phyloP scores from a whole-genome alignment of 2,113 vertebrate genomes.

The Pitta sordida region DNA sequence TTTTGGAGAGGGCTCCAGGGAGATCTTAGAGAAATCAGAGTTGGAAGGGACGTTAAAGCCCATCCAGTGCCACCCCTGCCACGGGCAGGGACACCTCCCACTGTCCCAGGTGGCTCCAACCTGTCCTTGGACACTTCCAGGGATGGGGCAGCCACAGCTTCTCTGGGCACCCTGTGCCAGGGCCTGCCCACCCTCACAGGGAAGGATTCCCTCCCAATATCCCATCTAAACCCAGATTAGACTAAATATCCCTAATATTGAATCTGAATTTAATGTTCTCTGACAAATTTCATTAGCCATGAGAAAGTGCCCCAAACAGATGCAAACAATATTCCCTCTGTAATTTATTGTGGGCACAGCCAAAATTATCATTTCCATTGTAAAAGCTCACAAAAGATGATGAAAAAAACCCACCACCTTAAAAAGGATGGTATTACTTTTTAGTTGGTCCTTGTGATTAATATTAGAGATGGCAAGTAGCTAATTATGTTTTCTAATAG shows the following conservation, averaged over 20 bases:
- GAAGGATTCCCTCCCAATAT: not conserved
- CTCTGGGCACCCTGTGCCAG: not conserved
- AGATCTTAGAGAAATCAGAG: not conserved
- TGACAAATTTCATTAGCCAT: not conserved
- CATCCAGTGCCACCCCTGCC: not conserved
- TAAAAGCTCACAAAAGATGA: not conserved
- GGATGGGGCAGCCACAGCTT: not conserved
- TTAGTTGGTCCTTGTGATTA: not conserved
- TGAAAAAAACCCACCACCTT: not conserved
- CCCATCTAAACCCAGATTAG: not conserved
- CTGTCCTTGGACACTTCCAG: not conserved
- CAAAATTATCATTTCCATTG: not conserved
- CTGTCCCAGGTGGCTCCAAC: fast-evolving
- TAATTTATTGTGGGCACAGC: not conserved
- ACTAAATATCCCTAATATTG: not conserved
- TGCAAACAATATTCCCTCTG: not conserved
- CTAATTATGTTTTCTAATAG: not conserved
- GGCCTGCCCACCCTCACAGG: fast-evolving
- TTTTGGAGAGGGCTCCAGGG: not conserved
- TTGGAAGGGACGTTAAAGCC: not conserved
- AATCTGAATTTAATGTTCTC: not conserved
- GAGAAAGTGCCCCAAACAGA: not conserved
- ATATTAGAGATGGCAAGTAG: not conserved
- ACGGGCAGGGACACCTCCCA: not conserved
- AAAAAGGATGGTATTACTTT: not conserved